Evolutionary conservation across 2,797 vertebrate genomes (phyloP), one percentile per base, ranked within the genome.

Genomic region (Melanotaenia nigrans): DNA sequence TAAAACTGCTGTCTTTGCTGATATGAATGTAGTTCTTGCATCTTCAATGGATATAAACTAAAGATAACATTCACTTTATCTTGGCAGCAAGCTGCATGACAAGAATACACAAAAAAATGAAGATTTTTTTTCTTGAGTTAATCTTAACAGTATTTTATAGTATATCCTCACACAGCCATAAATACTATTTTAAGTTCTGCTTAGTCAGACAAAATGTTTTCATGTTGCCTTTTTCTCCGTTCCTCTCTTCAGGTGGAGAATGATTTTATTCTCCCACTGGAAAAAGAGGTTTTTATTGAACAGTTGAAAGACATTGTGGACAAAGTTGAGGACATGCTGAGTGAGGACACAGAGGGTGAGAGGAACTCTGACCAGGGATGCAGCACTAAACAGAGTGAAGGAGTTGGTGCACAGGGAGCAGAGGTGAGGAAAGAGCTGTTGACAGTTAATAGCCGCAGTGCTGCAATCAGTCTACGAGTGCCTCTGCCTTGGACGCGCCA

Each of bases 281-380:
- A 99, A 87, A 97, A 96, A 75, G 98, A 99, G 81, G 94, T 95
- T 1, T 99, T 99, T 77, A 99, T 99, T 4, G 97, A 99, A 81
- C 98, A 99, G 90, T 95, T 99, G 90, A 99, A 99, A 87, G 98
- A 99, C 68, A 96, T 99, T 12, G 97, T 99, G 85, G 98, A 99
- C 89, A 99, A 98, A 87, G 98, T 97, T 0, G 97, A 99, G 92
- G 97, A 99, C 90, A 96, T 99, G 96, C 92, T 99, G 62, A 98
- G 96, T 47, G 97, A 99, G 86, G 97, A 98, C 73, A 93, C 96
- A 0, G 97, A 97, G 78, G 95, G 93, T 3, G 97, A 97, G 84
- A 94, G 93, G 71, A 94, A 92, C 87, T 96, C 94, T 0, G 96
- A 96, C 78, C 94, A 95, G 6, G 95, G 92, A 54, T 85, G 85